Conservation (phyloP, 2,113 vertebrate genomes). For the Takifugu flavidus region DNA sequence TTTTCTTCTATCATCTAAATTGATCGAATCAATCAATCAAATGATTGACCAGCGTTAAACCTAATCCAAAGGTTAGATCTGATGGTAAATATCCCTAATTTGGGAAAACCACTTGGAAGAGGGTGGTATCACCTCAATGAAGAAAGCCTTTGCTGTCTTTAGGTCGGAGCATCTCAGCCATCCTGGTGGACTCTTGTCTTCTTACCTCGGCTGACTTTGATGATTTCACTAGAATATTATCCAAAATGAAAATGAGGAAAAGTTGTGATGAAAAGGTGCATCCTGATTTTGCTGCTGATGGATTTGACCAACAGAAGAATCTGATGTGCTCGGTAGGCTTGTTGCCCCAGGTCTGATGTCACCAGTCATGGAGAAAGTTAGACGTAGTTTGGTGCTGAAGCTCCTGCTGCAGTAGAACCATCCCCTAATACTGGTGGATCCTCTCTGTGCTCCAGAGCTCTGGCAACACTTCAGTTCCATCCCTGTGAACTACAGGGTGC, state of each 20-base stretch:
- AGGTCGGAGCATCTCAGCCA: no score
- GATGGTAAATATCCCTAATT: background rate
- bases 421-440: conserved; percentile 43
- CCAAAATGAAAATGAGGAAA: background rate
- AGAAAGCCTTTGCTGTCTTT: no score
- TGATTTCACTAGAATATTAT: background rate
- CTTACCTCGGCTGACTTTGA: background rate
- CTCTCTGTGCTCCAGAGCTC: conserved; percentile 50
- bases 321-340: background rate
- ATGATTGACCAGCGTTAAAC: no score
- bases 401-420: conserved; percentile 33
- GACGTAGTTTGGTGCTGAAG: conserved; percentile 49
- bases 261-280: background rate
- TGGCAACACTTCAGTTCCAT: background rate
- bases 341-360: conserved; percentile 65
- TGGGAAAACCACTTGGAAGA: background rate
- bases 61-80: no score
- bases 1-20: background rate
- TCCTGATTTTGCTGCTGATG: no score
- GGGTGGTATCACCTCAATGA: background rate
- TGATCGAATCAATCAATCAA: background rate
- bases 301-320: no score
- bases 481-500: background rate
- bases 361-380: conserved; percentile 49
- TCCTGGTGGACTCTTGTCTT: background rate